A percentile compares a stretch with the other conserved stretches of the same genome.
These are phyloP conservation scores for Pelagia noctiluca DNA, from an alignment of 30 jellyfish, hydroid and myxozoan genomes.

Conservation along the genomic window DNA sequence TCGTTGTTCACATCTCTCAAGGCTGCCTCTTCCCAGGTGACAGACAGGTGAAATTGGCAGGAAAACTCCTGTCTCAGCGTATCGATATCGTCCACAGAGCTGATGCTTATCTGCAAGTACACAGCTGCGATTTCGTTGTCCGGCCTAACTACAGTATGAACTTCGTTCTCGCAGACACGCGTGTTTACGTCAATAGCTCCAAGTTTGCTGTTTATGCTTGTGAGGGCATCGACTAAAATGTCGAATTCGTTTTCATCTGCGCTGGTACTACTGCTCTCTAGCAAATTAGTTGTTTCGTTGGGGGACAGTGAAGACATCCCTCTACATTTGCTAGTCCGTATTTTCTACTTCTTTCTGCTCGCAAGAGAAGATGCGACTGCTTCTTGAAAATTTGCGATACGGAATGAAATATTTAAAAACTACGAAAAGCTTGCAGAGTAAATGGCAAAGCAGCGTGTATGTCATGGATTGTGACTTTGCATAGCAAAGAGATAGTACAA, in stretches of 20 bases:
- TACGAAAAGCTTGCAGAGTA: too few relatives aligned
- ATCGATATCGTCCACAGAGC: slow-evolving; percentile 71
- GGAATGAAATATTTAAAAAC: too few relatives aligned
- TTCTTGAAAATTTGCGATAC: too few relatives aligned
- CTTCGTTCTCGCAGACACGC: slow-evolving; percentile 42
- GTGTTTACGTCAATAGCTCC: slow-evolving; percentile 43
- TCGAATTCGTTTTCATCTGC: slow-evolving; percentile 46
- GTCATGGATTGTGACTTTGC: too few relatives aligned
- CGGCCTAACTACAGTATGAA: slow-evolving; percentile 54
- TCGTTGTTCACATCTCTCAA: slow-evolving; percentile 18
- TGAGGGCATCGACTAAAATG: slow-evolving; percentile 23
- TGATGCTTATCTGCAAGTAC: slow-evolving; percentile 67
- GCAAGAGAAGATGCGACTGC: too few relatives aligned
- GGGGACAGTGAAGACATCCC: too few relatives aligned
- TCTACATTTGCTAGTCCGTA: too few relatives aligned
- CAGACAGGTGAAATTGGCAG: slow-evolving; percentile 77
- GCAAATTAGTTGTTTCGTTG: too few relatives aligned
- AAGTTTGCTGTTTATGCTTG: slow-evolving; percentile 35
- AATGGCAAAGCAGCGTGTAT: too few relatives aligned
- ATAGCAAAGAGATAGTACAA: too few relatives aligned
- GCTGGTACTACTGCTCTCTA: too few relatives aligned
- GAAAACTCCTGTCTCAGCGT: slow-evolving; percentile 82
- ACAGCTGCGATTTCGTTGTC: slow-evolving; percentile 48
- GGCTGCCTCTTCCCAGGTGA: slow-evolving; percentile 77
- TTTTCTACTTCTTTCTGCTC: too few relatives aligned